Evolutionary conservation across 1,140 invertebrate genomes (phyloP).

Genomic region (Drosophila varians): DNA sequence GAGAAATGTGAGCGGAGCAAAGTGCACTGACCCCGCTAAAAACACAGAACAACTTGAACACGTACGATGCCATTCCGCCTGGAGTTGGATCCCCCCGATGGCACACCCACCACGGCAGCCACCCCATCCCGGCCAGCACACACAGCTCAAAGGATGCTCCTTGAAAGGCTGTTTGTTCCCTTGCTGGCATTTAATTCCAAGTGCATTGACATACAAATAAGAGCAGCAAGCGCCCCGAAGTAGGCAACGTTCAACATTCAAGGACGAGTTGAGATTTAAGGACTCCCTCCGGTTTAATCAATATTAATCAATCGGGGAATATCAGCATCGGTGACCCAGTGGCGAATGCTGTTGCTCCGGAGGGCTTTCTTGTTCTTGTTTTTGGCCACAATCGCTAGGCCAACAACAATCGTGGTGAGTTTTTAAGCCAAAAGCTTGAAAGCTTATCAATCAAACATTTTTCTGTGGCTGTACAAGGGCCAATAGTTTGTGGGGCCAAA

Average conservation of each 20-base stretch:
- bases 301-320: slow-evolving; percentile 25
- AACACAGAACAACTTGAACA: slow-evolving; percentile 61
- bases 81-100: not conserved
- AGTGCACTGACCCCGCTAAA: slow-evolving; percentile 68
- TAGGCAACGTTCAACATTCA: slow-evolving; percentile 56
- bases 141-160: slow-evolving; percentile 32
- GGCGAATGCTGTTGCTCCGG: not conserved
- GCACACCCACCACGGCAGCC: not conserved
- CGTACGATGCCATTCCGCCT: slow-evolving; percentile 47
- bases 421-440: slow-evolving; percentile 21
- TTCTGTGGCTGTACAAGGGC: not conserved
- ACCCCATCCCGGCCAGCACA: slow-evolving; percentile 7
- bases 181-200: slow-evolving; percentile 60
- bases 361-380: not conserved
- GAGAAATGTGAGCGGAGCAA: slow-evolving; percentile 42
- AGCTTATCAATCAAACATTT: slow-evolving; percentile 8
- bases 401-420: slow-evolving; percentile 20
- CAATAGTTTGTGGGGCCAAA: not conserved
- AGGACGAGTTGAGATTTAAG: slow-evolving; percentile 25
- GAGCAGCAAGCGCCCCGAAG: slow-evolving; percentile 56
- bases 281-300: slow-evolving; percentile 11
- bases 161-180: slow-evolving; percentile 16
- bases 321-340: slow-evolving; percentile 25
- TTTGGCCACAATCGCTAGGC: not conserved
- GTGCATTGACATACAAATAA: slow-evolving; percentile 76